Conservation (phyloP, 2,888 invertebrate species). For the Callosobruchus maculatus region DNA sequence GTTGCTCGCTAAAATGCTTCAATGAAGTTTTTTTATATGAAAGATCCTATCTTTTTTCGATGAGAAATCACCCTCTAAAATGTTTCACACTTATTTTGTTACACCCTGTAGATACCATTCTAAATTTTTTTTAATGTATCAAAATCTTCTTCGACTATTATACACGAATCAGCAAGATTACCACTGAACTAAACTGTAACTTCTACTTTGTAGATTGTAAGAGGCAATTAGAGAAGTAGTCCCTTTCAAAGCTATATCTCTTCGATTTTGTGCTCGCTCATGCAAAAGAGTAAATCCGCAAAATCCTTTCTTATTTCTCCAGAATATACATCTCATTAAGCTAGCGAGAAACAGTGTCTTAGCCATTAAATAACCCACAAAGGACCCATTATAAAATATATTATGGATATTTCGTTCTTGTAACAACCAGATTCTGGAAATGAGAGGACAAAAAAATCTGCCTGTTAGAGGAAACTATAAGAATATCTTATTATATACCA, state of each 20-base stretch:
- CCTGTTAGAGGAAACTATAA: neutral
- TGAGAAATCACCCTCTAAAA: no score
- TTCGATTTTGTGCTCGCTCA: neutral
- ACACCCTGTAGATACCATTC: no score
- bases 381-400: neutral
- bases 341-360: neutral
- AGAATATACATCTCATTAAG: neutral
- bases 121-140: no score
- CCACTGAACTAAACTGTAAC: no score
- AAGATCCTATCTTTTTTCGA: no score
- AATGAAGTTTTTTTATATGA: no score
- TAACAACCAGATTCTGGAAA: neutral
- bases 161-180: no score
- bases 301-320: neutral
- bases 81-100: no score
- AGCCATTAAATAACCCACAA: neutral
- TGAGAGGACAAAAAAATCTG: neutral
- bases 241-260: neutral
- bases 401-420: neutral
- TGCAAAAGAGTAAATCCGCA: neutral
- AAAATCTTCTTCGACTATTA: no score
- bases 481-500: no score
- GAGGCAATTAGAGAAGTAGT: neutral
- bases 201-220: no score
- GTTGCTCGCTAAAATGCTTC: no score